Conservation (phyloP, 2,113 vertebrate species). For the Xiphophorus maculatus region DNA sequence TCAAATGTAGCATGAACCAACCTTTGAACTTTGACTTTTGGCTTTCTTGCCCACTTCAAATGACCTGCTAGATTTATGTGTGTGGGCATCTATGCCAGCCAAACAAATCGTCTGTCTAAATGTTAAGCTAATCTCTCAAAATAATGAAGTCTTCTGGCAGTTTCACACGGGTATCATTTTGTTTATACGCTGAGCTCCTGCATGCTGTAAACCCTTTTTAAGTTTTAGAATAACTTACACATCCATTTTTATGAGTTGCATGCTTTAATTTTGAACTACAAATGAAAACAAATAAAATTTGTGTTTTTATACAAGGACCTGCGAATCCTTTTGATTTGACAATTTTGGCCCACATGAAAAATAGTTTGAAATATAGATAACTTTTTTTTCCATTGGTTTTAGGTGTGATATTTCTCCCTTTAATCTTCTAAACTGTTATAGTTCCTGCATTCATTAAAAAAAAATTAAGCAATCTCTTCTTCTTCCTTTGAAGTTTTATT, state of each 20-base stretch:
- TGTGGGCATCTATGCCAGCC: neutral
- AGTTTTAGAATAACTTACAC: too few relatives aligned
- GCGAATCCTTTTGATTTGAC: too few relatives aligned
- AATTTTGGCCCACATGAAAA: too few relatives aligned
- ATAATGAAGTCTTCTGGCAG: neutral
- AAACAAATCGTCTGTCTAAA: neutral
- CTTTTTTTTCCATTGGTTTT: neutral
- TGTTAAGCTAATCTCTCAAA: neutral
- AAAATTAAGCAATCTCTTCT: neutral
- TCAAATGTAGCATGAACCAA: neutral
- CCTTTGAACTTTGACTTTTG: neutral
- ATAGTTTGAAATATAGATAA: too few relatives aligned
- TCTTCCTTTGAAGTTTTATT: neutral
- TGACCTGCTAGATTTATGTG: neutral
- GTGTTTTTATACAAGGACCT: too few relatives aligned
- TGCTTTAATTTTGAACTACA: too few relatives aligned
- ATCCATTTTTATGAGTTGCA: too few relatives aligned
- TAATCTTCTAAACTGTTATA: too few relatives aligned
- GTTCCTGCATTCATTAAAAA: too few relatives aligned
- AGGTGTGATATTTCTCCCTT: neutral
- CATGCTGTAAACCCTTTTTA: neutral
- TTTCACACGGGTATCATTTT: neutral
- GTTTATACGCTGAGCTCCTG: neutral
- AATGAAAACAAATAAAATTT: too few relatives aligned
- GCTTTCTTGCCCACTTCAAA: neutral